phyloP scores from a whole-genome alignment of 2,797 vertebrate genomes.

The Myotis myotis region DNA sequence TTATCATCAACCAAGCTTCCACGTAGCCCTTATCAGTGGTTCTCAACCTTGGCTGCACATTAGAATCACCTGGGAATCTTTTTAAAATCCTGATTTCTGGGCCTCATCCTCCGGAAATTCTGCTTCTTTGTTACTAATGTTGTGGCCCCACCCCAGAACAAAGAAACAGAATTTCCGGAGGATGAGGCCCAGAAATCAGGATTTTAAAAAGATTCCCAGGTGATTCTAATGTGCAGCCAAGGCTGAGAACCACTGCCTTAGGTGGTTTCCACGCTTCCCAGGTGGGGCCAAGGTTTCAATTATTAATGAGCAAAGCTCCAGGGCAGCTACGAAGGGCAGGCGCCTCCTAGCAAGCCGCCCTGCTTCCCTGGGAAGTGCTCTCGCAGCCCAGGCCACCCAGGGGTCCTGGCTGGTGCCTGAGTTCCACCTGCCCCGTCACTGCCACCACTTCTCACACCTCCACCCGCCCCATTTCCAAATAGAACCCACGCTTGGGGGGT shows the following conservation, averaged over 20 bases:
- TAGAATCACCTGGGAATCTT: too few species aligned
- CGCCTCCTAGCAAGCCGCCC: fast-evolving
- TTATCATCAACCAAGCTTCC: fast-evolving
- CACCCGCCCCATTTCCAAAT: not conserved
- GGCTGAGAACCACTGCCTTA: too few species aligned
- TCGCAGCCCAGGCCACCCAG: fast-evolving
- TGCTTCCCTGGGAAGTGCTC: fast-evolving
- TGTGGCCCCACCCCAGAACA: too few species aligned
- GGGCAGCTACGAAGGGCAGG: fast-evolving
- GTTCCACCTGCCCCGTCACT: fast-evolving
- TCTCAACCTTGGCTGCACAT: too few species aligned
- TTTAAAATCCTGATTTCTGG: too few species aligned
- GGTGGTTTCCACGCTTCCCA: fast-evolving
- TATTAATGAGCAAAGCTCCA: fast-evolving
- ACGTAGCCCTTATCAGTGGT: fast-evolving
- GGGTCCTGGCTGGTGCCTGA: not conserved
- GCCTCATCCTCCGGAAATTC: too few species aligned
- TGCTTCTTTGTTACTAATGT: too few species aligned
- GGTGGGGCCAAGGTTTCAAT: fast-evolving
- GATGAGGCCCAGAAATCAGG: too few species aligned
- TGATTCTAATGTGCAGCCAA: too few species aligned
- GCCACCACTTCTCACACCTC: not conserved
- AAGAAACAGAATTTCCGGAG: too few species aligned
- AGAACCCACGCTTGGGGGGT: too few species aligned
- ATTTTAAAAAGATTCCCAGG: too few species aligned